These are phyloP conservation scores for Empis livida DNA, from an alignment of 2,888 invertebrate genomes.

Conservation along the genomic window DNA sequence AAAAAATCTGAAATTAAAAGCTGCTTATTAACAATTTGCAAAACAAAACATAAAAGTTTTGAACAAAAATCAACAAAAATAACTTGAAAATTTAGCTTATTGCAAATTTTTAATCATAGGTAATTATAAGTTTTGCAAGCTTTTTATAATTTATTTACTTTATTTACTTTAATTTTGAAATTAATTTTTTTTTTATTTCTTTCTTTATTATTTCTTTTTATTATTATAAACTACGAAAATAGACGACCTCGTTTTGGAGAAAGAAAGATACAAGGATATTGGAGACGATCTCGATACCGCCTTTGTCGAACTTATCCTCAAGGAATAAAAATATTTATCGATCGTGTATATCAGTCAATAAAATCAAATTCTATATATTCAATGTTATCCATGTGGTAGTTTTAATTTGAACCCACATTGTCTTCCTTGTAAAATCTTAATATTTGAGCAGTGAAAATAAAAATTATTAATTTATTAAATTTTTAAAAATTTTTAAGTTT, in stretches of 20 bases:
- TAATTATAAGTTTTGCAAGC: neutral
- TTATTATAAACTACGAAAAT: constrained; percentile 19
- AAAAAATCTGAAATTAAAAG: too few relatives aligned
- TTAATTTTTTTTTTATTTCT: constrained; percentile 13
- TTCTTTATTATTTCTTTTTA: constrained; percentile 10
- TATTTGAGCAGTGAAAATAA: too few relatives aligned
- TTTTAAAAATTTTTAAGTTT: too few relatives aligned
- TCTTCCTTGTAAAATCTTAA: too few relatives aligned
- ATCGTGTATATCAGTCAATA: neutral
- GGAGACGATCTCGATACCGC: constrained; percentile 99
- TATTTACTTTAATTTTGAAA: constrained; percentile 11
- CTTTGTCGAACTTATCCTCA: constrained; percentile 85
- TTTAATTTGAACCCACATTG: too few relatives aligned
- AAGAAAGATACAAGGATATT: constrained; percentile 99
- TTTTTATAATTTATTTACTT: constrained; percentile 12
- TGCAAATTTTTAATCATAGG: too few relatives aligned
- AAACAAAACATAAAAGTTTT: too few relatives aligned
- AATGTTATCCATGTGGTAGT: neutral
- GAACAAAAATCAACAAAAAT: too few relatives aligned
- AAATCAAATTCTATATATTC: constrained; percentile 3
- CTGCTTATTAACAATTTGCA: too few relatives aligned
- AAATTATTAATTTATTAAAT: too few relatives aligned
- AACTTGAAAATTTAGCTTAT: too few relatives aligned
- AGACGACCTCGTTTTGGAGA: constrained; percentile 93
- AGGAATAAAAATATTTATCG: constrained; percentile 39